phyloP scores from a whole-genome alignment of 2,797 vertebrate genomes.

The Notamacropus eugenii region DNA sequence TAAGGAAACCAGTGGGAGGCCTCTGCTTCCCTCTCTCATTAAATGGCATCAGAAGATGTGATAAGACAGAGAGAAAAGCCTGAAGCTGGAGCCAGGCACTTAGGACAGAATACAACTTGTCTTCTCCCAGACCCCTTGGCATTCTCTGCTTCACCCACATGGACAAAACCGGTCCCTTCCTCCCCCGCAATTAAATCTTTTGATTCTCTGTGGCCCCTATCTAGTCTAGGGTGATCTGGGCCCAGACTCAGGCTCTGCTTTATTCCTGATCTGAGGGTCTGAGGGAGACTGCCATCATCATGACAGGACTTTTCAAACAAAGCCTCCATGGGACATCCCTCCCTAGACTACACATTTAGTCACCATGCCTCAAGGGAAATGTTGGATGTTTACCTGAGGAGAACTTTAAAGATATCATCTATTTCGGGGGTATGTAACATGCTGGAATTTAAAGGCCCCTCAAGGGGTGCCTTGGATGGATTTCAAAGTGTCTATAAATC shows the following conservation, averaged over 20 bases:
- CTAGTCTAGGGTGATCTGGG: neutral
- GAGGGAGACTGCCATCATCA: neutral
- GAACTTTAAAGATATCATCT: neutral
- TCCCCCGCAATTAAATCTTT: neutral
- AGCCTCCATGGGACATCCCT: neutral
- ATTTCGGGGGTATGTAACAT: neutral
- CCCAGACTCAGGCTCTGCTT: neutral
- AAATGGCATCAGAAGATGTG: conserved; percentile 62
- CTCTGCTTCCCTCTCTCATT: conserved; percentile 7
- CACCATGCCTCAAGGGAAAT: neutral
- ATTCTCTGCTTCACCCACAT: neutral
- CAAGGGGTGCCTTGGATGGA: neutral
- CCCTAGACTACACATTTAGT: neutral
- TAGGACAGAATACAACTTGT: neutral
- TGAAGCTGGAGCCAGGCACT: neutral
- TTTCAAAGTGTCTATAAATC: neutral
- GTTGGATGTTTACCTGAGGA: neutral
- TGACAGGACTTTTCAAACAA: neutral
- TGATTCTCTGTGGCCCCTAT: neutral
- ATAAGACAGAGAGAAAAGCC: conserved; percentile 35
- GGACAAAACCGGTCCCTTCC: neutral
- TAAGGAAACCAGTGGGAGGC: neutral
- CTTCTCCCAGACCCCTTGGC: neutral
- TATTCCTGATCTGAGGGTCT: neutral
- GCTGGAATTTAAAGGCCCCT: too few species aligned